Percentiles rank a stretch among this genome's conserved stretches.
Conservation (phyloP, 2,113 vertebrate species). For the Chroicocephalus ridibundus region DNA sequence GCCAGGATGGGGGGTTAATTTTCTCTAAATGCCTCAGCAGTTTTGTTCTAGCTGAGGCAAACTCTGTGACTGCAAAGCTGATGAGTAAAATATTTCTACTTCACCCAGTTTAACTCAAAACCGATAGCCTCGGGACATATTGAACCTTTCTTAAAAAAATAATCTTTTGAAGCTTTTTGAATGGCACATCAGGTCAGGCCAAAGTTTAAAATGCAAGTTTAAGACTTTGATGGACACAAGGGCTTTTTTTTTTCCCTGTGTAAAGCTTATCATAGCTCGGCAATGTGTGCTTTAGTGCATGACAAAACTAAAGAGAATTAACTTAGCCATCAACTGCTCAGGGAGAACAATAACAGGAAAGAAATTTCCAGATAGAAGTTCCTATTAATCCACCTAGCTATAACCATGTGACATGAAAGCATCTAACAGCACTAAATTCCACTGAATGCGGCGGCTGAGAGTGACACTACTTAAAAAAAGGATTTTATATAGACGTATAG, state of each 20-base stretch:
- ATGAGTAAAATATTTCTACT: slow-evolving; percentile 99
- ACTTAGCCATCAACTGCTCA: slow-evolving; percentile 96
- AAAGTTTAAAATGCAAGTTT: slow-evolving; percentile 95
- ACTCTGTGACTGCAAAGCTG: slow-evolving; percentile 99
- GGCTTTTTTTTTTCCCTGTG: slow-evolving; percentile 75
- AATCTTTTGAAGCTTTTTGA: slow-evolving; percentile 91
- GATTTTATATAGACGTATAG: background rate
- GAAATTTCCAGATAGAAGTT: slow-evolving; percentile 89
- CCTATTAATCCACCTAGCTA: slow-evolving; percentile 84
- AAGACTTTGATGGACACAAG: slow-evolving; percentile 89
- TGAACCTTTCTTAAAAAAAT: slow-evolving; percentile 88
- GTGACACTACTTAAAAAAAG: slow-evolving; percentile 3
- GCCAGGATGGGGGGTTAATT: slow-evolving; percentile 99
- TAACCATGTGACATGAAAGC: slow-evolving; percentile 73
- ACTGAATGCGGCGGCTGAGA: background rate
- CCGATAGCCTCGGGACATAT: slow-evolving; percentile 99
- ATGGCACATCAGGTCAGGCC: slow-evolving; percentile 93
- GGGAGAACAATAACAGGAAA: slow-evolving; percentile 92
- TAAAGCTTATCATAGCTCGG: slow-evolving; percentile 93
- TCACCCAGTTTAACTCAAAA: slow-evolving; percentile 99
- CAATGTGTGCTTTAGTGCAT: slow-evolving; percentile 93
- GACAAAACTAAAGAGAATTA: slow-evolving; percentile 99
- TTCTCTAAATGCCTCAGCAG: slow-evolving; percentile 99
- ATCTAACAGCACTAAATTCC: slow-evolving; percentile 61
- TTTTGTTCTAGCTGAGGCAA: slow-evolving; percentile 99